phyloP scores from a whole-genome alignment of 2,888 invertebrate species.

The Panopea generosa region DNA sequence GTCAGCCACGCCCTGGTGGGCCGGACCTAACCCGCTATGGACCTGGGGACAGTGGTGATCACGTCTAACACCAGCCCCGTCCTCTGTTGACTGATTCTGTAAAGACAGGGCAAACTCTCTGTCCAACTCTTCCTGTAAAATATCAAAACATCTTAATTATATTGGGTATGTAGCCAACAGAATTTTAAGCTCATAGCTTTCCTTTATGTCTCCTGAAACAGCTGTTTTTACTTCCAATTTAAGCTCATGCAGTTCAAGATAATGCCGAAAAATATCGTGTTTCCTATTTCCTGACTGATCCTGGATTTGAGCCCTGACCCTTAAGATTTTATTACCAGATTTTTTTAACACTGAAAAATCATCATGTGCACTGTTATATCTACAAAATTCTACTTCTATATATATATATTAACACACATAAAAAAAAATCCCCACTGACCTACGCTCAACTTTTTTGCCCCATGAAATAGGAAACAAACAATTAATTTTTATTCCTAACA shows the following conservation, averaged over 20 bases:
- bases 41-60: not conserved
- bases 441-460: too few relatives aligned
- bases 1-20: not conserved
- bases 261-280: too few relatives aligned
- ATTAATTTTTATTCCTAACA: too few relatives aligned
- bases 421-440: too few relatives aligned
- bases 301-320: too few relatives aligned
- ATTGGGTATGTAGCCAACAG: not conserved
- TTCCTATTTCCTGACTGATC: too few relatives aligned
- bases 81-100: conserved; percentile 28
- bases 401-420: too few relatives aligned
- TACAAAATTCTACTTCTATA: too few relatives aligned
- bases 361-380: too few relatives aligned
- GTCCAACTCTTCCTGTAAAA: conserved; percentile 70
- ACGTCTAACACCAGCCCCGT: not conserved
- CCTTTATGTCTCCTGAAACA: not conserved
- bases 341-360: too few relatives aligned
- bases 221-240: not conserved
- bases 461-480: too few relatives aligned
- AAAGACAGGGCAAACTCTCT: conserved; percentile 71
- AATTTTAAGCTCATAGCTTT: not conserved
- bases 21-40: not conserved
- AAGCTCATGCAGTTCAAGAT: not conserved
- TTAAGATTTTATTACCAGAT: too few relatives aligned
- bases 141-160: not conserved